Base-by-base conservation (phyloP, 2,113 vertebrate genomes). In the Gymnarchus niloticus region DNA sequence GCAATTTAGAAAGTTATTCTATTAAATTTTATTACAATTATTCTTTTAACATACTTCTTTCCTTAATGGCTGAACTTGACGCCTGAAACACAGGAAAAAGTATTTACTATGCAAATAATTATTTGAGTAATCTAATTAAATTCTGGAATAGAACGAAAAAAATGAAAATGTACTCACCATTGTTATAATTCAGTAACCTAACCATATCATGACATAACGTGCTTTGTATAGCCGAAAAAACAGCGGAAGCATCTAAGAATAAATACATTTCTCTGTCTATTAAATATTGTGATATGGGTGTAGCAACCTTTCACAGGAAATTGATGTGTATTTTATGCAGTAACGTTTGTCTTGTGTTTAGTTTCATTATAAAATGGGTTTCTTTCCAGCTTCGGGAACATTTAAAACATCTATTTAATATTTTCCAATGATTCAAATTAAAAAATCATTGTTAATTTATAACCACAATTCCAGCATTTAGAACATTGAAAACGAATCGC, bases 351-450 rank as follows among this genome's bases (percentile, higher is more conserved):
- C 49, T 23, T 33, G 23, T 46, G 23, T 23, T 19, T 82, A 37
- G 28, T 8, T 37, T 23, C 37, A 46, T 44, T 37, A 17, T 82
- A n/a, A 19, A 23, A 33, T 54, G 41, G 48, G 12, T 76, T 37
- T 85, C 28, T 84, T 44, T 28, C 46, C 61, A 85, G 65, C 83
- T 83, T 61, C 83, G 21, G 83, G 28, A 41, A 76, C 10, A 52
- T 73, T 41, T 77, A 44, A 41, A 52, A 54, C n/a, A 51, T 37
- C 49, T 82, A 44, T 78, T 78, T 78, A 69, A 37, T 52, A 23
- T 19, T 54, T 85, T 37, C 14, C 28, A 46, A 44, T 56, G 4
- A 76, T 77, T 37, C 33, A 37, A 59, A 28, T 28, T 51, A 52
- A 52, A n/a, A 56, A 7, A 49, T 33, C 14, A 73, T n/a, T 44